Evolutionary conservation across 2,888 invertebrate species (phyloP), one percentile per base, ranked within the genome.

Genomic region (Calameuta filiformis): DNA sequence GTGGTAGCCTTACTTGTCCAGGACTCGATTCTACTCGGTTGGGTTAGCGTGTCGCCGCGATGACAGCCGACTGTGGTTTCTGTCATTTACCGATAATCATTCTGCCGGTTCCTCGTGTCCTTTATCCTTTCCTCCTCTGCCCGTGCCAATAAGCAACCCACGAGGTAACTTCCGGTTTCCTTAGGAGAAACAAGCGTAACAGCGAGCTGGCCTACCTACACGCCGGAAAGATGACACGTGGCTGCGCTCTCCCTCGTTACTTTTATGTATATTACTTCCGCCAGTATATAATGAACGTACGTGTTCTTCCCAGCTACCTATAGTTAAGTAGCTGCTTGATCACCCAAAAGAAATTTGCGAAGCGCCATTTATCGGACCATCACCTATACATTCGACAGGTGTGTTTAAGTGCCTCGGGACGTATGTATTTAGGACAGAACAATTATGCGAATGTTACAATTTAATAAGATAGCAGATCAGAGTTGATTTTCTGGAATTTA

Each of bases 31-130:
- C 23, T 56, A 56, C 23, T 56, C 56, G 56, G 56, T 56, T 56
- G 23, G 23, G 56, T 56, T 56, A 34, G 74, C 23, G 34, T 35
- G 34, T 35, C 33, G 74, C 12, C 34, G 80, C 77, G 85, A 85
- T 83, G 88, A 86, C 88, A 86, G 87, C 84, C 87, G 86, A 88
- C 82, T 89, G 88, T 85, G 88, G 88, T 89, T 87, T 87, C 85
- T 86, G 86, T 88, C 88, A 87, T 88, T 89, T 89, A 85, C 84
- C 84, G 88, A 85, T 89, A 88, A 89, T 89, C 88, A 86, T 76
- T 83, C 84, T 82, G 81, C 81, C 78, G 79, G 78, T 80, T 80
- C 81, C 82, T 79, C 78, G 81, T 75, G 77, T 81, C 73, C 80
- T 71, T 71, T 71, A 31, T 71, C 33, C 71, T 34, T 71, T 71